A percentile compares a stretch with the other conserved stretches of the same genome.
Conservation (phyloP, 2,113 vertebrate species). For the Hipposideros armiger region DNA sequence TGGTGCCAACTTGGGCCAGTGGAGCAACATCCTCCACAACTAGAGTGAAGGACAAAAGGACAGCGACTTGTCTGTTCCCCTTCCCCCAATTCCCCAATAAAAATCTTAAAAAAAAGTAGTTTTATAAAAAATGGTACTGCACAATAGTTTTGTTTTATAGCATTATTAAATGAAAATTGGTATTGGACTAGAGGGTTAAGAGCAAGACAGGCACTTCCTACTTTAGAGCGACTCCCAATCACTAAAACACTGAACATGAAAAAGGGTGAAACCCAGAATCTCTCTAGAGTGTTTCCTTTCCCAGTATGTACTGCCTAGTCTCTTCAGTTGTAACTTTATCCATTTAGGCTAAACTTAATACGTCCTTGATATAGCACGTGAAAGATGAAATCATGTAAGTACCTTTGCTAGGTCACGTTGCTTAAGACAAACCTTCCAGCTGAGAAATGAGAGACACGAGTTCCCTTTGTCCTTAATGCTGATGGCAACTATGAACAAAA, state of each 20-base stretch:
- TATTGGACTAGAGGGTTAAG: not conserved
- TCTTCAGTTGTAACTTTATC: constrained; percentile 32
- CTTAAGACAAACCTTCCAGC: not conserved
- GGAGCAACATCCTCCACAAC: too few relatives aligned
- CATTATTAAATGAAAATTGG: not conserved
- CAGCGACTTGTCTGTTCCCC: too few relatives aligned
- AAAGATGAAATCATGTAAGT: constrained; percentile 46
- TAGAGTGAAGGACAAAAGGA: too few relatives aligned
- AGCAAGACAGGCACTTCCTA: not conserved
- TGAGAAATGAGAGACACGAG: not conserved
- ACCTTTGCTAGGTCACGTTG: not conserved
- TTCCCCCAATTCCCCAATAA: too few relatives aligned
- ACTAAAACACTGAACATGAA: not conserved
- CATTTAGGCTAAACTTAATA: constrained; percentile 43
- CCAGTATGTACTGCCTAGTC: not conserved
- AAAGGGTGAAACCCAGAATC: not conserved
- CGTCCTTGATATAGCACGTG: not conserved
- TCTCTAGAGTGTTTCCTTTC: not conserved
- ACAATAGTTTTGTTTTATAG: not conserved
- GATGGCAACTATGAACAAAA: not conserved
- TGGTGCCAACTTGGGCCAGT: too few relatives aligned
- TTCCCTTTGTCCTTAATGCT: not conserved
- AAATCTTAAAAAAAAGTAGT: too few relatives aligned
- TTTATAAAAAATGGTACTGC: too few relatives aligned
- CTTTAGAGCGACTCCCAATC: not conserved